These are phyloP conservation scores for Listronotus bonariensis DNA, from an alignment of 1,140 invertebrate genomes.

Conservation along the genomic window DNA sequence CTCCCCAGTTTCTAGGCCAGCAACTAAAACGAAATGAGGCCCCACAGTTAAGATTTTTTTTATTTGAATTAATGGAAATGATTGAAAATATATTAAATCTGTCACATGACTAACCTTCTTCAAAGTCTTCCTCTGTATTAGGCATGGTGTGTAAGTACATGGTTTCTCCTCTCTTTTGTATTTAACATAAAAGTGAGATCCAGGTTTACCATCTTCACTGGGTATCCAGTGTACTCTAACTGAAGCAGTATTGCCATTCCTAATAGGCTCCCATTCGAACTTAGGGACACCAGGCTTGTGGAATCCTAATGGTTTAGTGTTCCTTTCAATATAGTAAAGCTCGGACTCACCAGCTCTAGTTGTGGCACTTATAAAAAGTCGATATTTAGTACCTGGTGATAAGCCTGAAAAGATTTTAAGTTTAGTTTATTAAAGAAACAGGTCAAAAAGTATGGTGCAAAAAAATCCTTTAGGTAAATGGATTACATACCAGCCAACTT, in stretches of 20 bases:
- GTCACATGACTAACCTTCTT: constrained; percentile 14
- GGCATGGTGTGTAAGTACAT: constrained; percentile 64
- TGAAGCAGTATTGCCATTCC: constrained; percentile 74
- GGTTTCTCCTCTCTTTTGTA: constrained; percentile 75
- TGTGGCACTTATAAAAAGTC: constrained; percentile 80
- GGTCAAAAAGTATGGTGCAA: no score
- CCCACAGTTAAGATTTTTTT: no score
- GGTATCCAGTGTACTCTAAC: constrained; percentile 84
- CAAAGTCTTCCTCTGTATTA: constrained; percentile 70
- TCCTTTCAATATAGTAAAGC: constrained; percentile 80
- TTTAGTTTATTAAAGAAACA: no score
- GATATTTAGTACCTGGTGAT: constrained; percentile 84
- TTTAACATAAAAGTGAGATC: constrained; percentile 87
- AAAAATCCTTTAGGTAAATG: no score
- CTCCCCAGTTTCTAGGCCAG: constrained; percentile 81
- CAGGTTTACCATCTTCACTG: constrained; percentile 72
- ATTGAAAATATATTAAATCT: no score
- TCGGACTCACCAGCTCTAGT: constrained; percentile 85
- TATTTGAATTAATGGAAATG: no score
- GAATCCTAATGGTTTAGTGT: constrained; percentile 65
- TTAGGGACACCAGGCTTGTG: constrained; percentile 74
- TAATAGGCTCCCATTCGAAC: constrained; percentile 72
- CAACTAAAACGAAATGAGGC: no score
- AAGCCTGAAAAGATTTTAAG: constrained; percentile 54
- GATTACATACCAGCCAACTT: constrained; percentile 73